These are phyloP conservation scores for Catamblyrhynchus diadema DNA, from an alignment of 2,797 vertebrate genomes.

Conservation along the genomic window DNA sequence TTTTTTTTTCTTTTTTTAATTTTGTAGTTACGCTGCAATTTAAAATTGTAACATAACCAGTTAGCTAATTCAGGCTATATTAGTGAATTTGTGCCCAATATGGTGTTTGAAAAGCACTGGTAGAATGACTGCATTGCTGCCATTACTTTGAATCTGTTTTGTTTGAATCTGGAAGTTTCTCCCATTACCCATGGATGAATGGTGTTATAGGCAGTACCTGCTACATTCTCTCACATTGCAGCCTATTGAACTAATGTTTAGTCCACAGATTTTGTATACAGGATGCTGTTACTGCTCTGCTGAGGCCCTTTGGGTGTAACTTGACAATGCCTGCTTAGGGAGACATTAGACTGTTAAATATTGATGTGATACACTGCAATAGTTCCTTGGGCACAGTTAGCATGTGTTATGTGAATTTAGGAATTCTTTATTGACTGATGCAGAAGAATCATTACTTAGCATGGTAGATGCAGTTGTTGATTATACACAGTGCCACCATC, in stretches of 20 bases:
- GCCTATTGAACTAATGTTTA: slow-evolving; percentile 15
- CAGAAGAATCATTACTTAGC: not conserved
- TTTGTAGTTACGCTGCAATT: not conserved
- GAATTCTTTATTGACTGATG: not conserved
- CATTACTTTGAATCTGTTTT: not conserved
- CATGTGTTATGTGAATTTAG: not conserved
- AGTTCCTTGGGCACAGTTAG: not conserved
- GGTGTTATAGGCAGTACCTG: not conserved
- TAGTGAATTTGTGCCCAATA: not conserved
- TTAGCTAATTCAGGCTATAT: not conserved
- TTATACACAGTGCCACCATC: not conserved
- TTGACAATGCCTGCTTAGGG: not conserved
- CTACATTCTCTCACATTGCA: not conserved
- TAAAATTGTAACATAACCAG: not conserved
- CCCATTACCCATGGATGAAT: not conserved
- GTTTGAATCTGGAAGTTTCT: too few relatives aligned
- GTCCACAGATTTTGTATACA: slow-evolving; percentile 9
- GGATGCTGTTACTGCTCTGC: not conserved
- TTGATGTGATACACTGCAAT: not conserved
- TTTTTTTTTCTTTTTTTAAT: not conserved
- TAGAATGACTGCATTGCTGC: not conserved
- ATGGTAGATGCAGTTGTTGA: not conserved
- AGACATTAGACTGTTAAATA: not conserved
- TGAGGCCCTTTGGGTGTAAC: not conserved
- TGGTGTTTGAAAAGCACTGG: not conserved